Conservation (phyloP, 1,140 invertebrate genomes). For the Plectrocnemia conspersa region DNA sequence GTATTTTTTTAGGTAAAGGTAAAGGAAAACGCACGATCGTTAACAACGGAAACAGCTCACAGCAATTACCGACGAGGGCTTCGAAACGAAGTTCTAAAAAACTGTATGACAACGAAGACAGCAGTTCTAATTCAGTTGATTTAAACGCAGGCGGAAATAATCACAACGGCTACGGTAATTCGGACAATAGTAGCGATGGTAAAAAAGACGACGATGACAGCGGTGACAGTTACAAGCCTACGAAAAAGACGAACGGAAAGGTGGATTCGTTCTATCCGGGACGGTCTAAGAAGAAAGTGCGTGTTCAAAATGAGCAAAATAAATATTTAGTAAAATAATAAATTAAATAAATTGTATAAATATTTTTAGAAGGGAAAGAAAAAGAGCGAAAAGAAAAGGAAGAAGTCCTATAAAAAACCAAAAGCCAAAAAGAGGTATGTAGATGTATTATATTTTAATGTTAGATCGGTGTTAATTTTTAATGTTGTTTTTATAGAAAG, state of each 20-base stretch:
- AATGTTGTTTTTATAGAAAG: conserved; percentile 21
- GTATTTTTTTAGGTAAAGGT: conserved; percentile 29
- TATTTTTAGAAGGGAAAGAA: conserved; percentile 24
- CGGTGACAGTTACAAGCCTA: conserved; percentile 47
- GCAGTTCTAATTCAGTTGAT: neutral
- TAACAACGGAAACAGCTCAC: neutral
- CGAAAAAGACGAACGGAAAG: conserved; percentile 31
- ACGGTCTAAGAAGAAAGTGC: conserved; percentile 12
- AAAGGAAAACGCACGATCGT: conserved; percentile 25
- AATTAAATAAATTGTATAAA: neutral
- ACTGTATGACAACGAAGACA: conserved; percentile 7
- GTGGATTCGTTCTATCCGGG: conserved; percentile 14
- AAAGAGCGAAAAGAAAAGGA: conserved; percentile 17
- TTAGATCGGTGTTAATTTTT: conserved; percentile 1
- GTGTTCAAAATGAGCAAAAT: neutral
- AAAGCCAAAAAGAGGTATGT: conserved; percentile 28
- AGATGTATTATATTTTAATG: neutral
- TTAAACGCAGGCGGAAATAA: neutral
- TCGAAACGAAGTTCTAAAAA: conserved; percentile 9
- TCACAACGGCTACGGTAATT: neutral
- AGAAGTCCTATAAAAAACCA: conserved; percentile 8
- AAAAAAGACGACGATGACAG: conserved; percentile 40
- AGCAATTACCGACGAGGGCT: conserved; percentile 4
- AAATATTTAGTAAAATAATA: neutral
- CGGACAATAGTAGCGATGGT: conserved; percentile 34